Evolutionary conservation across 2,113 vertebrate species (phyloP), one percentile per base, ranked within the genome.

Genomic region (Ctenodactylus gundi): DNA sequence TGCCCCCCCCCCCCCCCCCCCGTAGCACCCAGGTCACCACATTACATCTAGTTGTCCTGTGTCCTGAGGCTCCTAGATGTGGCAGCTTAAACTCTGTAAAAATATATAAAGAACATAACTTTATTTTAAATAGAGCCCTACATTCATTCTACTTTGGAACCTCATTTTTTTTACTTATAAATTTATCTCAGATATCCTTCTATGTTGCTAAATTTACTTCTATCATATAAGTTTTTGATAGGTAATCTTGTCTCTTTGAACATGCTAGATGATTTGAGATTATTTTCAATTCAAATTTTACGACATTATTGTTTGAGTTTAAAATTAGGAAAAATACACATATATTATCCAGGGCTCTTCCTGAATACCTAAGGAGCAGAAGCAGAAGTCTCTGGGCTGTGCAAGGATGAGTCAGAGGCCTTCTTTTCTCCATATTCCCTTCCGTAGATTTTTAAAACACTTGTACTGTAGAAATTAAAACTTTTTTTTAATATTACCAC

Each of bases 211-310:
- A 86, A 83, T 82, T 68, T 73, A 36, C 18, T 77, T 53, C 41
- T 14, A 7, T 76, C 36, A 68, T 57, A 10, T 41, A 62, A 39
- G 64, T 68, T 80, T 88, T 93, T 36, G 76, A 73, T 57, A 62
- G 80, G 49, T 57, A 60, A 68, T 93, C 23, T 68, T 58, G 31
- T 83, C 51, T 80, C 53, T 84, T 72, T 84, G 60, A 76, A 88
- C 13, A 53, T 9, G 31, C 4, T 41, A 78, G 53, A 60, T 25
- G 25, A 13, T 18, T 25, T n/a, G 75, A 81, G 60, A 39, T 39
- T 77, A 62, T 86, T 84, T 89, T 77, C 46, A 11, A 73, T 60
- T 91, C 46, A 85, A 29, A 82, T 72, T 82, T 53, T 84, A 76
- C 65, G 49, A 31, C 57, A 51, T 72, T 62, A 31, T 83, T 25